phyloP scores from a whole-genome alignment of 2,113 vertebrate genomes.

The Cynoglossus semilaevis region DNA sequence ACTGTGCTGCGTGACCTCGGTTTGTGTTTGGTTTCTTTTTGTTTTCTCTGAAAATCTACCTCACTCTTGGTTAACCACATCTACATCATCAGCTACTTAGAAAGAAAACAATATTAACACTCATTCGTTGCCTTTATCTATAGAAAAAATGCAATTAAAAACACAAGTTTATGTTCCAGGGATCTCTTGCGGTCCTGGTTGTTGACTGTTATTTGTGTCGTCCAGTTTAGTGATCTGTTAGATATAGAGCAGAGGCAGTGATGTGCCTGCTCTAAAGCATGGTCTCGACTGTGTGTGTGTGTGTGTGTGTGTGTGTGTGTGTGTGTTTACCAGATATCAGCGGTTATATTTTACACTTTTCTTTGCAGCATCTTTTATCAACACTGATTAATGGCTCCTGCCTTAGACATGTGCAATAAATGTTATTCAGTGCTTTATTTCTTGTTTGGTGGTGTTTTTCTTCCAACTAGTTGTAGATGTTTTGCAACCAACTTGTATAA shows the following conservation, averaged over 20 bases:
- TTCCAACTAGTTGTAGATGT: neutral
- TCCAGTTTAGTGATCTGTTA: neutral
- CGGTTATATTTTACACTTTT: constrained; percentile 50
- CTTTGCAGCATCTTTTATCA: constrained; percentile 52
- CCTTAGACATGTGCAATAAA: constrained; percentile 68
- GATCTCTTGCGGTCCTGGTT: constrained; percentile 1
- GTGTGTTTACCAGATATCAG: constrained; percentile 43
- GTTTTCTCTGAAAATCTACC: constrained; percentile 62
- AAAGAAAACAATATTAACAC: constrained; percentile 6
- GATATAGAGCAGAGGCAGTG: neutral
- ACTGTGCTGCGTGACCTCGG: constrained; percentile 33
- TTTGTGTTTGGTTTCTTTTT: constrained; percentile 26
- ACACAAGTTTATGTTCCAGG: constrained; percentile 13
- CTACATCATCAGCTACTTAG: constrained; percentile 34
- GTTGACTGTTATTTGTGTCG: neutral
- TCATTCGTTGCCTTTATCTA: constrained; percentile 43
- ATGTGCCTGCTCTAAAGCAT: constrained; percentile 4
- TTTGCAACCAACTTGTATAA: neutral
- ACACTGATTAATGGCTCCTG: constrained; percentile 47
- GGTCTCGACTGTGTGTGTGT: neutral
- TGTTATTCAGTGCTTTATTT: constrained; percentile 50
- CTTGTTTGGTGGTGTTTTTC: constrained; percentile 21
- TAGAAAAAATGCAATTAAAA: constrained; percentile 28
- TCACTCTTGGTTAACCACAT: constrained; percentile 64
- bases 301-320: constrained; percentile 16